Evolutionary conservation across 2,113 vertebrate species (phyloP), one percentile per base, ranked within the genome.

Genomic region (Aldabrachelys gigantea): DNA sequence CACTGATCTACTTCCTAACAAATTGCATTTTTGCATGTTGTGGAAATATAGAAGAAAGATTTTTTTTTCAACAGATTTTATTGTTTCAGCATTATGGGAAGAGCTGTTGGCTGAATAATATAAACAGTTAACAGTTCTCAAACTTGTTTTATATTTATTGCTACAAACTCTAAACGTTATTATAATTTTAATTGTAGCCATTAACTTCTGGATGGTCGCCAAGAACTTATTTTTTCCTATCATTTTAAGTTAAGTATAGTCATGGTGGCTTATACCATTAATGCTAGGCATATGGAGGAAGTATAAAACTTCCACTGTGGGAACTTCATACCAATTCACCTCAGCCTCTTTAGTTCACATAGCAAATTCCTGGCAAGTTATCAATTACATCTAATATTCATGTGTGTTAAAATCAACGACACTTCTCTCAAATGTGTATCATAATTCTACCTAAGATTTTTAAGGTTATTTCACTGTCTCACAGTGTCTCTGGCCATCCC

Each of bases 1-100:
- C 53, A 19, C 53, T 54, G 19, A 0, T 1, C 1, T 4, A 2
- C 2, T 0, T 41, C 59, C 4, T 6, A 78, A 38, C 22, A 79
- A 93, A n/a, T 24, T 82, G 47, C n/a, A 2, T 4, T 57, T 76
- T 84, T 69, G 44, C 75, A 29, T 35, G 50, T 59, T 50, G 78
- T 0, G 0, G 69, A 91, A 89, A 11, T 53, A 9, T 78, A 22
- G 75, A 78, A 25, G 16, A 72, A 38, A 72, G 65, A 38, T 59
- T 59, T n/a, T 8, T n/a, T 8, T 62, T 84, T 85, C 44, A 9
- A 47, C 47, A 62, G 49, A 22, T 57, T 62, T 49, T 6, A 2
- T 72, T 1, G 5, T 29, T 76, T 21, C 41, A 88, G 84, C n/a
- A n/a, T 59, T 65, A 0, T 22, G 24, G 62, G 44, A 25, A 78